A percentile compares a stretch with the other conserved stretches of the same genome.
Evolutionary conservation across 35 echinoderm and acorn worm genomes (phyloP).

Genomic region (Ophioderma brevispina): DNA sequence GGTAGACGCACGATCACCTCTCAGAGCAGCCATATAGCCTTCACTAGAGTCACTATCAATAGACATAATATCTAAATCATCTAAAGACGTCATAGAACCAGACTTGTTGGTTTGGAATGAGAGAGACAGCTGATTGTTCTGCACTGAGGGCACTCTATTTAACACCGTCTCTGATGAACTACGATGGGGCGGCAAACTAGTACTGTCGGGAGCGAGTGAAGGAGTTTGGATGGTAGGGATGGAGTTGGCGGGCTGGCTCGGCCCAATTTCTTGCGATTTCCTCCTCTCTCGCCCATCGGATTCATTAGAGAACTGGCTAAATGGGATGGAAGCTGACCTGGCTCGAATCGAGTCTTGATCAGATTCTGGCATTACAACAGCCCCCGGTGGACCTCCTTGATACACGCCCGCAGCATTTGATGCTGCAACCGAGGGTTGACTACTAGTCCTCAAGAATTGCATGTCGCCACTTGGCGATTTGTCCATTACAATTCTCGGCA

Average conservation of each 20-base stretch:
- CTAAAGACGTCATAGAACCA: slow-evolving; percentile 60
- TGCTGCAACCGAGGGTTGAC: background rate
- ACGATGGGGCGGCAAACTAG: background rate
- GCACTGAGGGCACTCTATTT: background rate
- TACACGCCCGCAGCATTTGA: too few relatives aligned
- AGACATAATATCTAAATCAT: slow-evolving; percentile 86
- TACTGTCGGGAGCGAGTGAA: background rate
- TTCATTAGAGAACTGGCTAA: background rate
- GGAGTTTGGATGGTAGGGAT: slow-evolving; percentile 7
- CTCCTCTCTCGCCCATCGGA: background rate
- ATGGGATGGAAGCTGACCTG: background rate
- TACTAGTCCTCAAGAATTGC: background rate
- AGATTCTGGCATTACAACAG: slow-evolving; percentile 30
- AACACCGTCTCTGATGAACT: slow-evolving; percentile 3
- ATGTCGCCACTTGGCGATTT: background rate
- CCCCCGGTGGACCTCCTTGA: slow-evolving; percentile 42
- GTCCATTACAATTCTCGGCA: background rate
- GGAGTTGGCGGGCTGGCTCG: background rate
- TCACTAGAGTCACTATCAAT: slow-evolving; percentile 93
- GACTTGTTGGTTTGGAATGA: slow-evolving; percentile 56
- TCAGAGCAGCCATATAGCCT: slow-evolving; percentile 62
- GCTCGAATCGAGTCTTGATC: background rate
- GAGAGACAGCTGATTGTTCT: slow-evolving; percentile 31
- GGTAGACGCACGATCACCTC: background rate
- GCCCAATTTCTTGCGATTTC: slow-evolving; percentile 2